Evolutionary conservation across 2,113 vertebrate species (phyloP).

Genomic region (Sinocyclocheilus maitianheensis): DNA sequence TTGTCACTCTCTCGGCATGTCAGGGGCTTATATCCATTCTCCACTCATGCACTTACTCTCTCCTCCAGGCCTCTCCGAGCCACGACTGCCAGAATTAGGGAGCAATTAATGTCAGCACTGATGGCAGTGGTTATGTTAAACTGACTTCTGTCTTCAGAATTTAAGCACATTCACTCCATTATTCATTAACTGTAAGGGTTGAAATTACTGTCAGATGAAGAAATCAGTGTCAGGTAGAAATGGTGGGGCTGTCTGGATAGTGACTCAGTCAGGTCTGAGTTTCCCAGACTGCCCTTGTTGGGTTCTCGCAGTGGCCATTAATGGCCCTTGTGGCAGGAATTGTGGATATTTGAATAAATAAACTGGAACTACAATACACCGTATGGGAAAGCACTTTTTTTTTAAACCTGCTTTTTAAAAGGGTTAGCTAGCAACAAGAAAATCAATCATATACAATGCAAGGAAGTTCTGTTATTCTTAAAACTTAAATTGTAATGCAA

Average conservation of each 20-base stretch:
- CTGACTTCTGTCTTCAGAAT: conserved; percentile 67
- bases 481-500: background rate
- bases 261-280: conserved; percentile 27
- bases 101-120: conserved; percentile 70
- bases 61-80: conserved; percentile 48
- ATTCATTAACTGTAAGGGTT: conserved; percentile 68
- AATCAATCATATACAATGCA: background rate
- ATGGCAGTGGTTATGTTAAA: conserved; percentile 71
- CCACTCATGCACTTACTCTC: conserved; percentile 52
- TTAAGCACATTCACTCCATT: conserved; percentile 70
- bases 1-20: conserved; percentile 50
- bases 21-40: conserved; percentile 56
- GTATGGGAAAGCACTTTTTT: background rate
- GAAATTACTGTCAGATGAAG: conserved; percentile 69
- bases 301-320: conserved; percentile 32
- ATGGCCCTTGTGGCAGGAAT: conserved; percentile 42
- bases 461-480: background rate
- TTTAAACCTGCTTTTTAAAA: background rate
- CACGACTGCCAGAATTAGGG: conserved; percentile 64
- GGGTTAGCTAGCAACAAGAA: background rate
- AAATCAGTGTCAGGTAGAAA: conserved; percentile 67
- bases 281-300: conserved; percentile 40
- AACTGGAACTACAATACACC: background rate
- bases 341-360: conserved; percentile 16
- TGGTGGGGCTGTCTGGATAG: conserved; percentile 47